phyloP scores from a whole-genome alignment of 1,140 invertebrate genomes.

The Ceratosolen fusciceps region DNA sequence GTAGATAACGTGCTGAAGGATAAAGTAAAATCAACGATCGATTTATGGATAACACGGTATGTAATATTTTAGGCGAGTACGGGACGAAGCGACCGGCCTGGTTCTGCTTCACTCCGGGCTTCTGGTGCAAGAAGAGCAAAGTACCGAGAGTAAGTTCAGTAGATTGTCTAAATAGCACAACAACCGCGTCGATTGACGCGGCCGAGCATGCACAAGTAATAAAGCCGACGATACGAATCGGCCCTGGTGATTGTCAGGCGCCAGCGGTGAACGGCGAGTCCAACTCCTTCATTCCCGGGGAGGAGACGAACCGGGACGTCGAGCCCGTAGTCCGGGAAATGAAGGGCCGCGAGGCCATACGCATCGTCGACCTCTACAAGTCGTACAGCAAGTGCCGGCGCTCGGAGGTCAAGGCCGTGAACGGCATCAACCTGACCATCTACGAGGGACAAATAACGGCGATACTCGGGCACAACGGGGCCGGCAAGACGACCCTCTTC shows the following conservation, averaged over 20 bases:
- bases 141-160: conserved; percentile 64
- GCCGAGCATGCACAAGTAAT: conserved; percentile 12
- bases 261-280: conserved; percentile 75
- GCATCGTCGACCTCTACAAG: conserved; percentile 82
- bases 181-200: not conserved
- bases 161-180: conserved; percentile 22
- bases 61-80: conserved; percentile 77
- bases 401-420: conserved; percentile 75
- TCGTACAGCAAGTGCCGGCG: conserved; percentile 75
- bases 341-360: conserved; percentile 81
- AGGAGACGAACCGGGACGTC: conserved; percentile 75
- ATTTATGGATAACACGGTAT: no score
- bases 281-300: conserved; percentile 74
- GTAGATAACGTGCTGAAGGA: no score
- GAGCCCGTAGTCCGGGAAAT: conserved; percentile 83
- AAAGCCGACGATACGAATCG: conserved; percentile 23
- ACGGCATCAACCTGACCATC: conserved; percentile 76
- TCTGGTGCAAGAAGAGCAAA: conserved; percentile 76
- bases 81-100: conserved; percentile 80
- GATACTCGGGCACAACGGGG: conserved; percentile 91
- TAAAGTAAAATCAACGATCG: no score
- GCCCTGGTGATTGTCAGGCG: conserved; percentile 26
- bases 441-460: conserved; percentile 80
- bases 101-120: conserved; percentile 81
- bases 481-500: conserved; percentile 88